Evolutionary conservation across 92 coral and sea anemone genomes (phyloP).

Genomic region (Meandrina meandrites): DNA sequence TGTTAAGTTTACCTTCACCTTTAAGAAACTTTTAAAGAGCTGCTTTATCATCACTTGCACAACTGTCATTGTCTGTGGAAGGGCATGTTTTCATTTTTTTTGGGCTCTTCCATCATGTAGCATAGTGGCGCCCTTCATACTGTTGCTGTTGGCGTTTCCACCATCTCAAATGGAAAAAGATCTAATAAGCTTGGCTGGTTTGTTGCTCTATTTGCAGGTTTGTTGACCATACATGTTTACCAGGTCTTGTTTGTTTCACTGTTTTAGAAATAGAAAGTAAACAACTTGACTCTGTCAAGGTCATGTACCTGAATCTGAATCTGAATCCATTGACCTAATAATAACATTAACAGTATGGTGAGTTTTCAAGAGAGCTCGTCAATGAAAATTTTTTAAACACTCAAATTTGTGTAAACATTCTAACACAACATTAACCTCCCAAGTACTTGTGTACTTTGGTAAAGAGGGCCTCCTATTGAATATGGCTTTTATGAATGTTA

Average conservation of each 20-base stretch:
- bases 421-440: slow-evolving; percentile 48
- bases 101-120: too few relatives aligned
- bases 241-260: slow-evolving; percentile 9
- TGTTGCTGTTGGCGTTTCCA: too few relatives aligned
- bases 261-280: slow-evolving; percentile 7
- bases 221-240: slow-evolving; percentile 1
- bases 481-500: slow-evolving; percentile 11
- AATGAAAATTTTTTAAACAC: slow-evolving; percentile 13
- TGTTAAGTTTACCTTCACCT: too few relatives aligned
- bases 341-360: slow-evolving; percentile 15
- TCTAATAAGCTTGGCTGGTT: too few relatives aligned
- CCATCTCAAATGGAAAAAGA: too few relatives aligned
- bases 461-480: slow-evolving; percentile 25
- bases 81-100: too few relatives aligned
- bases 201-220: too few relatives aligned
- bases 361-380: slow-evolving; percentile 18
- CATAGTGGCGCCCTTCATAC: too few relatives aligned
- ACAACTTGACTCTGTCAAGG: slow-evolving; percentile 19
- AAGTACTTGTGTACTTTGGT: slow-evolving; percentile 34
- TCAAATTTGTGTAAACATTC: slow-evolving; percentile 20
- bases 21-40: too few relatives aligned
- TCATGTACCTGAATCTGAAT: slow-evolving; percentile 18
- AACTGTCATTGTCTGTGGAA: too few relatives aligned
- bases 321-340: slow-evolving; percentile 16
- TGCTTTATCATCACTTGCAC: too few relatives aligned